Evolutionary conservation across 2,113 vertebrate genomes (phyloP).

Genomic region (Dasypus novemcinctus): DNA sequence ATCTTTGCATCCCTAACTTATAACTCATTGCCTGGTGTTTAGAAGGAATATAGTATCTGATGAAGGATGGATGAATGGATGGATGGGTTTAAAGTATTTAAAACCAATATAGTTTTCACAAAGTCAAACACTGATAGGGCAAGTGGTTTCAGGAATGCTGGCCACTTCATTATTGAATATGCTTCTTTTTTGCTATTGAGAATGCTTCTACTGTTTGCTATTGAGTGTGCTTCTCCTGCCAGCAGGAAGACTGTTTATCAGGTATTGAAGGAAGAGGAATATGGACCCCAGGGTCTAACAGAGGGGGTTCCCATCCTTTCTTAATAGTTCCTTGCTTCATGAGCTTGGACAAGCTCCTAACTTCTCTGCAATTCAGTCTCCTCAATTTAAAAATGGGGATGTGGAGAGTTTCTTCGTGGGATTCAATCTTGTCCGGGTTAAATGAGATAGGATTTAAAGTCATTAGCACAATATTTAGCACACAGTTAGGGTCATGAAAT

Average conservation of each 20-base stretch:
- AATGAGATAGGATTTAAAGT: not conserved
- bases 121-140: not conserved
- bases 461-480: not conserved
- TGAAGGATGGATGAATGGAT: not conserved
- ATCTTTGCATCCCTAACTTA: not conserved
- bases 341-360: not conserved
- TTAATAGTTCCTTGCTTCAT: not conserved
- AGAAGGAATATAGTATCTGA: rapidly evolving
- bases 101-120: not conserved
- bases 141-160: not conserved
- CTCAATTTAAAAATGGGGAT: not conserved
- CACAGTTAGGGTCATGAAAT: not conserved
- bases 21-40: rapidly evolving
- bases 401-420: not conserved
- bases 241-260: not conserved
- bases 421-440: not conserved
- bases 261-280: not conserved
- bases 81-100: not conserved
- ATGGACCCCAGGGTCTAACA: not conserved
- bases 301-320: not conserved
- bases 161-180: too few species aligned
- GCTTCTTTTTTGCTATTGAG: not conserved
- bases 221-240: not conserved
- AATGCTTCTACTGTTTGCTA: not conserved
- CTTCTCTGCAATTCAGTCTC: not conserved